A percentile compares a stretch with the other conserved stretches of the same genome.
phyloP scores from a whole-genome alignment of 1,140 invertebrate genomes.

The Aethina tumida region DNA sequence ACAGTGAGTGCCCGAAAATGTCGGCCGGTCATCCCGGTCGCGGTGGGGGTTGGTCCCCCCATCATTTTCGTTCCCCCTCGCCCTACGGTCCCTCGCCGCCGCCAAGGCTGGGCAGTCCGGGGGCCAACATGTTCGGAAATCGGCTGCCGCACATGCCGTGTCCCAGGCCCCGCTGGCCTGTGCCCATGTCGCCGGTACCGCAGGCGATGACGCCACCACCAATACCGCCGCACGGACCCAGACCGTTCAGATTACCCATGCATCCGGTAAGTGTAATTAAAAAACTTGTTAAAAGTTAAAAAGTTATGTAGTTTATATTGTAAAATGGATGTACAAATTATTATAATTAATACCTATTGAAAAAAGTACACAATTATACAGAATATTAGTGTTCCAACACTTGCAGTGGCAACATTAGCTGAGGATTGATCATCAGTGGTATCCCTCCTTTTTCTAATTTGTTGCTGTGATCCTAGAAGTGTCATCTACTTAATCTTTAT shows the following conservation, averaged over 20 bases:
- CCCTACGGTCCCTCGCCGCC: slow-evolving; percentile 55
- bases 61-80: slow-evolving; percentile 49
- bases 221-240: slow-evolving; percentile 37
- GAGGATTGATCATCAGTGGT: no score
- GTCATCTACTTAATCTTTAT: no score
- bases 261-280: slow-evolving; percentile 40
- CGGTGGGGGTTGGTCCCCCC: slow-evolving; percentile 35
- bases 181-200: slow-evolving; percentile 42
- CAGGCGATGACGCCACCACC: slow-evolving; percentile 36
- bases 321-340: no score
- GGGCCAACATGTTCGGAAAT: slow-evolving; percentile 31
- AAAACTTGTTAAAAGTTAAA: no score
- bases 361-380: no score
- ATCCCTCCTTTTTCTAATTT: no score
- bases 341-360: no score
- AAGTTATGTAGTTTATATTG: no score
- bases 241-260: slow-evolving; percentile 34
- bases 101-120: slow-evolving; percentile 42
- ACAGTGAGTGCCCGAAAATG: slow-evolving; percentile 16
- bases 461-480: no score
- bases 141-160: slow-evolving; percentile 42
- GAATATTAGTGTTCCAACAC: no score
- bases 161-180: slow-evolving; percentile 53
- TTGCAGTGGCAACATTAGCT: no score
- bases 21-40: slow-evolving; percentile 35